Evolutionary conservation across 2,113 vertebrate species (phyloP).

Genomic region (Colossoma macropomum): DNA sequence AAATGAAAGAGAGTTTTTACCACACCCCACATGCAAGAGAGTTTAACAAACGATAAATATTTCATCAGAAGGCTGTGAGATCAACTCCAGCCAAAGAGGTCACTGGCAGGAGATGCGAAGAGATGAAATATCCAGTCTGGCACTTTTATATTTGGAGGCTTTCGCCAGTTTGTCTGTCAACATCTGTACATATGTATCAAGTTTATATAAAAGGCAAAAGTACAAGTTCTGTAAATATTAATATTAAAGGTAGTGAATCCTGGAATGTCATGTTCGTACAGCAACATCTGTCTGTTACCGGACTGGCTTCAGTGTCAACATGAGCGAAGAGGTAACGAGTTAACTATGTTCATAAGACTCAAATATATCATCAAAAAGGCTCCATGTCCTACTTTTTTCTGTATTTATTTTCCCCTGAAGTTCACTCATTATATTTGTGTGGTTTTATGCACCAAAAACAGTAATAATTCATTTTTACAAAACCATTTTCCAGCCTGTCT

Average conservation of each 20-base stretch:
- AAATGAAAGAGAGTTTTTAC: background rate
- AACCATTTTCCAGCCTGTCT: too few species aligned
- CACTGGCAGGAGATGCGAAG: background rate
- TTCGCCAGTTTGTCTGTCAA: background rate
- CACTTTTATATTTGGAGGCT: background rate
- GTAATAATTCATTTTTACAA: too few species aligned
- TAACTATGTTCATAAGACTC: background rate
- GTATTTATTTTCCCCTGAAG: background rate
- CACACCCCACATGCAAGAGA: background rate
- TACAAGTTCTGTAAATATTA: conserved; percentile 38
- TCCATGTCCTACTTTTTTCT: too few species aligned
- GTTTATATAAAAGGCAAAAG: conserved; percentile 22
- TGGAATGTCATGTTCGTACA: background rate
- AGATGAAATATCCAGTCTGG: conserved; percentile 9
- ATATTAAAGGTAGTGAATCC: background rate
- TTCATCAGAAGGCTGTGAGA: background rate
- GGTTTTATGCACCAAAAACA: too few species aligned
- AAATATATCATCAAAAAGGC: background rate
- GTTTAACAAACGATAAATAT: background rate
- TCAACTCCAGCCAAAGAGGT: background rate
- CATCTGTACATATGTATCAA: background rate
- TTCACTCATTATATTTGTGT: too few species aligned
- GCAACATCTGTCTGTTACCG: background rate
- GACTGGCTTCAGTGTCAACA: conserved; percentile 5
- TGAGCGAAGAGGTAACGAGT: background rate